phyloP scores from a whole-genome alignment of 2,797 vertebrate species.

The Rhinella marina region DNA sequence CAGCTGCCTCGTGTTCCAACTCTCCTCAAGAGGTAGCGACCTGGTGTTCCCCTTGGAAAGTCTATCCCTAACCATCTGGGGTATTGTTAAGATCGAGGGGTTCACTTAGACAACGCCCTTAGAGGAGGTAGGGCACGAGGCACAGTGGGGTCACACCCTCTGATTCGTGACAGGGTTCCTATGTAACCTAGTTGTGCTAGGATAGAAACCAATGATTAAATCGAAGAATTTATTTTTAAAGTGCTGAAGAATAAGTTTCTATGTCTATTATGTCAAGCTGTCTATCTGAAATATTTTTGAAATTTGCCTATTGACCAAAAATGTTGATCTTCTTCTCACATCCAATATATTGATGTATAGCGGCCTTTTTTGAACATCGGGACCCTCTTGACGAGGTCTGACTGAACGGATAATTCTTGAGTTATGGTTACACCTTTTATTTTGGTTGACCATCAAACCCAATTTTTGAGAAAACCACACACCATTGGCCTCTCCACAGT shows the following conservation, averaged over 20 bases:
- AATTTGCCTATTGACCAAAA: not conserved
- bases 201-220: not conserved
- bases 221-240: not conserved
- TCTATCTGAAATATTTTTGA: not conserved
- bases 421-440: not conserved
- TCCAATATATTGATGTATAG: not conserved
- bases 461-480: not conserved
- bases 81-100: too few relatives aligned
- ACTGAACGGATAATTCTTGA: not conserved
- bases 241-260: not conserved
- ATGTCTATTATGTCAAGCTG: not conserved
- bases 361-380: not conserved
- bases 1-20: too few relatives aligned
- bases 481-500: too few relatives aligned
- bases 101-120: too few relatives aligned
- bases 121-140: too few relatives aligned
- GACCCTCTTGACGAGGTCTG: not conserved
- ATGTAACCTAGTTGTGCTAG: not conserved
- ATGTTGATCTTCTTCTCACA: not conserved
- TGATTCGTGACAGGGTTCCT: too few relatives aligned
- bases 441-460: not conserved
- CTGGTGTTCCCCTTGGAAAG: too few relatives aligned
- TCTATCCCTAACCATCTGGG: too few relatives aligned
- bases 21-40: too few relatives aligned
- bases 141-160: too few relatives aligned